Evolutionary conservation across 2,797 vertebrate species (phyloP), one percentile per base, ranked within the genome.

Genomic region (Smutsia temminckii): DNA sequence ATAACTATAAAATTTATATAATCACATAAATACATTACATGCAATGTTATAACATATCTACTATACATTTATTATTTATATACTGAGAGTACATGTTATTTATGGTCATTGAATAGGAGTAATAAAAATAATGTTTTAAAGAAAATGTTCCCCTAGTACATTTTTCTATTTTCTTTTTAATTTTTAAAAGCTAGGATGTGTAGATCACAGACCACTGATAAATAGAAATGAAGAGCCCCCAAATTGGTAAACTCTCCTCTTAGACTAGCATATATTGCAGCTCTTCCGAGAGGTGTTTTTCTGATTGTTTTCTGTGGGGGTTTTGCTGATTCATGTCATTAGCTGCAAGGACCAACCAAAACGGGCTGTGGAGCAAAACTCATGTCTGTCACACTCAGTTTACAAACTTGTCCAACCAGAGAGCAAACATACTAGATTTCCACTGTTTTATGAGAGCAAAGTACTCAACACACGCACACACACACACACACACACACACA

Each of bases 121-220:
- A 59, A 80, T 42, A 93, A 78, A 80, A 85, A 34, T 69, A 72
- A 88, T 49, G 21, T 3, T 79, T 94, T 86, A 23, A 92, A 92
- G 78, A 59, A 75, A 78, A 27, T 37, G 6, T 78, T 83, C 21
- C 5, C 29, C 18, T 18, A 72, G 5, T 2, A 25, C 16, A 6
- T 25, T 85, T 77, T 71, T 57, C 53, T 37, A 21, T 64, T 59
- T 49, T 61, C 23, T 25, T 16, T 12, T 42, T 6, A 61, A n/a
- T 75, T 68, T 91, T 63, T 86, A 51, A 91, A 63, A 69, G 25
- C 51, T 87, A 13, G 20, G n/a, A 84, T 66, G 13, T 37, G 66
- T 5, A 75, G 46, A 71, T 10, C 74, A 10, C 23, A 64, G 55
- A 61, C 40, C 37, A 81, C 5, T 17, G 79, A n/a, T 46, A 69